phyloP scores from a whole-genome alignment of 1,140 invertebrate genomes.

The Cheumatopsyche charites region DNA sequence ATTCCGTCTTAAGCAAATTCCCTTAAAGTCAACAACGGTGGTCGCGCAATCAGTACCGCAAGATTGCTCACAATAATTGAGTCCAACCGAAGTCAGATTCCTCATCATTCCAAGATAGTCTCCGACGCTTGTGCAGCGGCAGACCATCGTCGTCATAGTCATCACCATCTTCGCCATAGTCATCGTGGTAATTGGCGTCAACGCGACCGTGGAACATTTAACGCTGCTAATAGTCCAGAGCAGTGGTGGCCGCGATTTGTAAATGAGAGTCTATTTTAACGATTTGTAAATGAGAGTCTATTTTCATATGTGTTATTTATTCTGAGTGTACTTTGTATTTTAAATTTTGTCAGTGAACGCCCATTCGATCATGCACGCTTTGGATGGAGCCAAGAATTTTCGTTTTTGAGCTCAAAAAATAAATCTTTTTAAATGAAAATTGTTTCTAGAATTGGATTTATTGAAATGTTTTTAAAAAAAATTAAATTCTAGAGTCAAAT shows the following conservation, averaged over 20 bases:
- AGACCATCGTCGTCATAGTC: background rate
- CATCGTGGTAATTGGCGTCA: slow-evolving; percentile 41
- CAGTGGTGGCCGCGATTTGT: slow-evolving; percentile 25
- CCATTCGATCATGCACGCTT: background rate
- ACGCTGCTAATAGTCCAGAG: slow-evolving; percentile 31
- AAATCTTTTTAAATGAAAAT: no score
- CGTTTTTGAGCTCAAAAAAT: no score
- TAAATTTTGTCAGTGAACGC: background rate
- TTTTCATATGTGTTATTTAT: background rate
- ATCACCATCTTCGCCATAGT: background rate
- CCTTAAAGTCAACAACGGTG: no score
- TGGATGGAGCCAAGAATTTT: no score
- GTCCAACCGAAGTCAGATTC: background rate
- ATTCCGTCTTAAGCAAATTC: no score
- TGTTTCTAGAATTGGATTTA: no score
- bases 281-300: slow-evolving; percentile 4
- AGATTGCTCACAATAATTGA: slow-evolving; percentile 4
- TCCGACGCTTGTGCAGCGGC: background rate
- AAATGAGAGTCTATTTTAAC: background rate
- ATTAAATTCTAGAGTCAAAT: no score
- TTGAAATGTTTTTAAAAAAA: no score
- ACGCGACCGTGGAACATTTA: slow-evolving; percentile 39
- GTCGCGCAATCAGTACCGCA: background rate
- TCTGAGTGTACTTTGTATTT: background rate
- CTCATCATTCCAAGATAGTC: background rate